Conservation (phyloP, 2,888 invertebrate genomes). For the Chirona hameri region DNA sequence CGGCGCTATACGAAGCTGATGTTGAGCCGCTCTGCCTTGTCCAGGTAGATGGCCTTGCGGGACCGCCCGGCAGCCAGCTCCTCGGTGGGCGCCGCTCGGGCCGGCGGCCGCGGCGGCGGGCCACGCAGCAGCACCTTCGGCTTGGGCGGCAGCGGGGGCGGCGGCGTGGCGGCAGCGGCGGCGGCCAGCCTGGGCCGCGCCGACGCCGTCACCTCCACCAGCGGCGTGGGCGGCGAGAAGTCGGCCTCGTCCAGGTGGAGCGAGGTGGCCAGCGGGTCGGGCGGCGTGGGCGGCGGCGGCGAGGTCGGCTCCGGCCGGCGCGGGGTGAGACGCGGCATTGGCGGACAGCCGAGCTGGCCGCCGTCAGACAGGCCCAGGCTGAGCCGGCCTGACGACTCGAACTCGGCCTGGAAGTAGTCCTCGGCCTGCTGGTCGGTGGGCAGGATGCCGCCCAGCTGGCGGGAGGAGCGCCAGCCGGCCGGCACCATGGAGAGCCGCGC, state of each 20-base stretch:
- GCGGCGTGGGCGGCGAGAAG: constrained; percentile 10
- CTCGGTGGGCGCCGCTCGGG: neutral
- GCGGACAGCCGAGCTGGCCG: constrained; percentile 12
- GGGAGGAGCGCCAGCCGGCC: neutral
- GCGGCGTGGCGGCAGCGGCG: neutral
- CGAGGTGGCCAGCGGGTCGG: neutral
- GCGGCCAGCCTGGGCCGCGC: neutral
- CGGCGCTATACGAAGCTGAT: constrained; percentile 26
- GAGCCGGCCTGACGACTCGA: neutral
- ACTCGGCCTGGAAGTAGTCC: constrained; percentile 33
- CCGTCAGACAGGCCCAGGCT: constrained; percentile 6
- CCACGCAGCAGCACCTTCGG: neutral
- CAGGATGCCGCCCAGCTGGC: constrained; percentile 23
- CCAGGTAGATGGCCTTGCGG: constrained; percentile 9
- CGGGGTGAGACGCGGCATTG: constrained; percentile 12
- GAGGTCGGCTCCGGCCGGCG: constrained; percentile 1
- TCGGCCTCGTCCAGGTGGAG: constrained; percentile 25
- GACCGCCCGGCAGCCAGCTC: constrained; percentile 10
- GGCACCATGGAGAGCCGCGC: neutral
- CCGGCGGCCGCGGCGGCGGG: constrained; percentile 28
- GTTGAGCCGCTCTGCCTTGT: constrained; percentile 10
- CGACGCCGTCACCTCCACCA: neutral
- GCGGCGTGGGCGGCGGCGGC: constrained; percentile 13
- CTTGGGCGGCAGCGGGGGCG: neutral
- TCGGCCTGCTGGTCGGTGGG: constrained; percentile 34